Base-by-base conservation (phyloP, 2,113 vertebrate genomes). In the Phalacrocorax aristotelis region DNA sequence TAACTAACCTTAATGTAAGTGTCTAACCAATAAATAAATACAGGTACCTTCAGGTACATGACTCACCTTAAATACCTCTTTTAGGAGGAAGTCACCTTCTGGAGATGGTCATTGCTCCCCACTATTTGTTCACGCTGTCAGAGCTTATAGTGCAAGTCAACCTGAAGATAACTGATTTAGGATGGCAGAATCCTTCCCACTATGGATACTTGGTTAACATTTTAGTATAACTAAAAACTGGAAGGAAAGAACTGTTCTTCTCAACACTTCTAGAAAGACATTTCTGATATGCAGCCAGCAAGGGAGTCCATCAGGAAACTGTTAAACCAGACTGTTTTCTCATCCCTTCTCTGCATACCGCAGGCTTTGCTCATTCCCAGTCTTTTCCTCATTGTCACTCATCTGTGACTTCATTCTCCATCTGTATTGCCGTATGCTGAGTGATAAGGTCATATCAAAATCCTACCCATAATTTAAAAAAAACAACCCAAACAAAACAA, bases 281-380 rank as follows among this genome's bases (percentile, higher is more conserved):
- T 74, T 74, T 75, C 38, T 86, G 40, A 79, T 61, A 79, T 0
- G 0, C 64, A 91, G 49, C 30, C n/a, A 86, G 36, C 40, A 74
- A 72, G 32, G 6, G 14, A 60, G 54, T 49, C 57, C 52, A 82
- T 19, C 61, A 87, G 48, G 40, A 78, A 84, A 89, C 61, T 82
- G 89, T 29, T 85, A 64, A 87, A 72, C 6, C 83, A 94, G 90
- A 93, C 52, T 79, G 78, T 58, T 94, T 94, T 78, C 64, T 92
- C 20, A 76, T 90, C 42, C 14, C 25, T 79, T 85, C 71, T 81
- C 68, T 88, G 83, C 40, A 44, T 55, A 83, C 66, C 0, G 1
- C 79, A 81, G 42, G 19, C 32, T 81, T 92, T 94, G 92, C 92
- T 96, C 95, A 90, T 97, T 97, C 68, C 60, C 95, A 96, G 95